Percentiles rank a stretch among this genome's conserved stretches.
phyloP scores from a whole-genome alignment of 2,888 invertebrate species.

The Rambutsinella grinnellia region DNA sequence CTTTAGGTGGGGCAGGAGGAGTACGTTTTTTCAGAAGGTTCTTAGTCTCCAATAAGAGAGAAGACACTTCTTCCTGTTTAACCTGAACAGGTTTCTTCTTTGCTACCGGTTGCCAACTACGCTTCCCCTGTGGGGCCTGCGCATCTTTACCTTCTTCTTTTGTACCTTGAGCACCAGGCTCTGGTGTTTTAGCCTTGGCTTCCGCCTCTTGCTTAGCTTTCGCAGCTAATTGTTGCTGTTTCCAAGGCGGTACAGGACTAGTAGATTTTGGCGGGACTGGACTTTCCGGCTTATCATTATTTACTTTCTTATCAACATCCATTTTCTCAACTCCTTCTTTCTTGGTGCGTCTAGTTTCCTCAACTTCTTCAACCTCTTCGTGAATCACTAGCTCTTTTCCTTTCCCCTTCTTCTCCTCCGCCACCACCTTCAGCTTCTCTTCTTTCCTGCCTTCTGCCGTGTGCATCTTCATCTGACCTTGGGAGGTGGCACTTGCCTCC shows the following conservation, averaged over 20 bases:
- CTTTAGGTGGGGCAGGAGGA: background rate
- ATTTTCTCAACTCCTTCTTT: background rate
- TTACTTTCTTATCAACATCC: background rate
- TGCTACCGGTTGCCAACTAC: constrained; percentile 34
- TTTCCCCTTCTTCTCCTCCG: constrained; percentile 11
- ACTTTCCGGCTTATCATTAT: background rate
- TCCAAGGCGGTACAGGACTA: constrained; percentile 7
- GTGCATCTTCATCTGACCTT: constrained; percentile 22
- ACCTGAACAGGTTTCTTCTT: background rate
- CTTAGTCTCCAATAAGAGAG: background rate
- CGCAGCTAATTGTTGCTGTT: background rate
- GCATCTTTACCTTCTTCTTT: constrained; percentile 13
- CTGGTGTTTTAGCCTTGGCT: background rate
- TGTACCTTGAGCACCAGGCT: constrained; percentile 1
- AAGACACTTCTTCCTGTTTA: background rate
- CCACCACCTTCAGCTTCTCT: constrained; percentile 29
- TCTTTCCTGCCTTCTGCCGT: constrained; percentile 22
- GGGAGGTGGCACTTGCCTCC: constrained; percentile 9
- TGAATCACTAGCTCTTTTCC: background rate
- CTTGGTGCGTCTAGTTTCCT: constrained; percentile 5
- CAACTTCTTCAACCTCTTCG: constrained; percentile 1
- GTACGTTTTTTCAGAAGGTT: background rate
- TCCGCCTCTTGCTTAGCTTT: constrained; percentile 4
- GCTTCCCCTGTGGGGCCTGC: constrained; percentile 19
- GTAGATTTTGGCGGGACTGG: background rate